A percentile compares a stretch with the other conserved stretches of the same genome.
These are phyloP conservation scores for Ceratotherium simum DNA, from an alignment of 2,113 vertebrate species.

Conservation along the genomic window DNA sequence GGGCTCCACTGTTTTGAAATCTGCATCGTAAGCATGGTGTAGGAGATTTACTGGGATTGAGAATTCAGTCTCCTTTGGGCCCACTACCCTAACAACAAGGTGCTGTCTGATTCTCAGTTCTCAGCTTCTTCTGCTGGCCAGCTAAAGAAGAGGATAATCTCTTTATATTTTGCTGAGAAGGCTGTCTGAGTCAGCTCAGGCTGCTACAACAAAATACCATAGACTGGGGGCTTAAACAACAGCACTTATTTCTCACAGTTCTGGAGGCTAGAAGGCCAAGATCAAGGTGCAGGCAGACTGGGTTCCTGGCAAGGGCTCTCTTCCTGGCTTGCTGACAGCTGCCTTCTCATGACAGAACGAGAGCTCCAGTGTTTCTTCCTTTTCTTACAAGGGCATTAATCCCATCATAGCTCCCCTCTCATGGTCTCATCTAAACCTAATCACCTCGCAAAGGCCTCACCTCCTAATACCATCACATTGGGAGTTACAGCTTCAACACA, in stretches of 20 bases:
- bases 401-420: too few relatives aligned
- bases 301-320: rapidly evolving
- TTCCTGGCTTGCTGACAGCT: rapidly evolving
- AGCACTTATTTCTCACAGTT: too few relatives aligned
- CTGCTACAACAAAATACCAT: rapidly evolving
- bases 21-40: neutral
- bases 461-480: rapidly evolving
- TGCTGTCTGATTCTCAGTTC: rapidly evolving
- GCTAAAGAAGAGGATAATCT: too few relatives aligned
- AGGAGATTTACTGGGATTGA: neutral
- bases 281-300: neutral
- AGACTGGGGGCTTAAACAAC: neutral
- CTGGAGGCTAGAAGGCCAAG: neutral
- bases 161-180: neutral
- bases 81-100: too few relatives aligned
- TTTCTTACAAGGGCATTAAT: too few relatives aligned
- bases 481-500: rapidly evolving
- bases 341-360: neutral
- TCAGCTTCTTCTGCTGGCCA: neutral
- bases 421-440: neutral
- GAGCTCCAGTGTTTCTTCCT: neutral
- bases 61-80: neutral
- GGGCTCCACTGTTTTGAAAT: neutral
- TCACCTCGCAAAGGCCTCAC: rapidly evolving
- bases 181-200: too few relatives aligned